These are phyloP conservation scores for Sepioteuthis lessoniana DNA, from an alignment of 2,888 invertebrate species.

Conservation along the genomic window DNA sequence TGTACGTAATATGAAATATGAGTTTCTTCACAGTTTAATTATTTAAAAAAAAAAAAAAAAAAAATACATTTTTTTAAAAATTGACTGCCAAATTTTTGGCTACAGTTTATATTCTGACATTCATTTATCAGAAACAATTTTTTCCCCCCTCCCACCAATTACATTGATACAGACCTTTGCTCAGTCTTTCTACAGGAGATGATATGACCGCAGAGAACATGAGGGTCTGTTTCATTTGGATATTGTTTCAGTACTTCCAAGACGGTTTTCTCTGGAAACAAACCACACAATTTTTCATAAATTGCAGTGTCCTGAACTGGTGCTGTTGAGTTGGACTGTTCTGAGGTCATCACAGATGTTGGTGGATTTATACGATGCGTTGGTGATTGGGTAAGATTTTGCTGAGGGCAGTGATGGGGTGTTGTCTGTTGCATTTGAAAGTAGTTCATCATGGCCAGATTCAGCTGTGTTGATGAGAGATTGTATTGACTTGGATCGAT, in stretches of 20 bases:
- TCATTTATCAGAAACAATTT: background rate
- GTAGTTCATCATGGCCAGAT: background rate
- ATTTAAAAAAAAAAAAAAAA: background rate
- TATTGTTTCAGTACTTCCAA: conserved; percentile 88
- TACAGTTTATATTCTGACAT: background rate
- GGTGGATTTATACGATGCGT: background rate
- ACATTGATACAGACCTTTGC: background rate
- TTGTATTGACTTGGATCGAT: background rate
- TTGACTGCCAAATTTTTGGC: background rate
- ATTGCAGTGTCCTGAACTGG: conserved; percentile 77
- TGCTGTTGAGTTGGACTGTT: background rate
- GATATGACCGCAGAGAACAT: conserved; percentile 82
- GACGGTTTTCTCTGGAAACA: conserved; percentile 94
- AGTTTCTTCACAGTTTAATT: background rate
- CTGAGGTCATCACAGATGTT: conserved; percentile 38
- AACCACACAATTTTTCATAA: conserved; percentile 90
- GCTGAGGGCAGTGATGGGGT: background rate
- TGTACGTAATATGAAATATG: background rate
- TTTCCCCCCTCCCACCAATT: background rate
- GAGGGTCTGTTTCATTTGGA: conserved; percentile 91
- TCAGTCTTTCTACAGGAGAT: background rate
- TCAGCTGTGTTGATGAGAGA: background rate
- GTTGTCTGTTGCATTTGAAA: background rate
- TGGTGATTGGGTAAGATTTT: background rate
- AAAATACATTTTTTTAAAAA: background rate